Evolutionary conservation across 2,888 invertebrate genomes (phyloP), one percentile per base, ranked within the genome.

Genomic region (Xestobium rufovillosum): DNA sequence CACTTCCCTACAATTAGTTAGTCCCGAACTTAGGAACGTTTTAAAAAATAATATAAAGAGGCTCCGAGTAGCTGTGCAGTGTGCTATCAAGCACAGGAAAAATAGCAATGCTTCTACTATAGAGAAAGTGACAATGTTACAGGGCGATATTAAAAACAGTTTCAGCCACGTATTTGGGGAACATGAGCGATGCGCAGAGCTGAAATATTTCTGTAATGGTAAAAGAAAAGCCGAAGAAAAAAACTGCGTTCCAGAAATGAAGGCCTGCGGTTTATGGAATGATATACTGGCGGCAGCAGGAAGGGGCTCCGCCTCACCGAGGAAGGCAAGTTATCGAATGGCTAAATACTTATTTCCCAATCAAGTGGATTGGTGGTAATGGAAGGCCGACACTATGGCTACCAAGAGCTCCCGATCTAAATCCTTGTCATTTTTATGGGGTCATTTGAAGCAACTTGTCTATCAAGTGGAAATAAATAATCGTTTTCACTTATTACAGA

Each of bases 121-220:
- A 19, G 15, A 23, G 11, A 36, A 31, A 32, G 26, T 25, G 14
- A 23, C 8, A 12, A 16, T 14, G 23, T 36, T 34, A 26, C 43
- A 32, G 36, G 34, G 13, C n/a, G 47, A 45, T 25, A 39, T 47
- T n/a, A 14, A 37, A 16, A 43, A 44, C 26, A 42, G 37, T n/a
- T 11, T 47, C 12, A 13, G 31, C 16, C 56, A 57, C 45, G n/a
- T 19, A 19, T 8, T 19, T 6, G 23, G 23, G 6, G 6, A 8
- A 8, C 23, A 19, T 19, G n/a, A 49, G 50, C 26, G 53, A 38
- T 38, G 53, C 49, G 13, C 26, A 31, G 10, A 30, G 31, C 26
- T 15, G 13, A n/a, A 23, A 32, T 37, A 37, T 15, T 37, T 32
- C 17, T 37, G 26, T 16, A 31, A 25, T 12, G 30, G 36, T 9